These are phyloP conservation scores for Porites australiensis DNA, from an alignment of 64 coral and sea anemone genomes.

Conservation along the genomic window DNA sequence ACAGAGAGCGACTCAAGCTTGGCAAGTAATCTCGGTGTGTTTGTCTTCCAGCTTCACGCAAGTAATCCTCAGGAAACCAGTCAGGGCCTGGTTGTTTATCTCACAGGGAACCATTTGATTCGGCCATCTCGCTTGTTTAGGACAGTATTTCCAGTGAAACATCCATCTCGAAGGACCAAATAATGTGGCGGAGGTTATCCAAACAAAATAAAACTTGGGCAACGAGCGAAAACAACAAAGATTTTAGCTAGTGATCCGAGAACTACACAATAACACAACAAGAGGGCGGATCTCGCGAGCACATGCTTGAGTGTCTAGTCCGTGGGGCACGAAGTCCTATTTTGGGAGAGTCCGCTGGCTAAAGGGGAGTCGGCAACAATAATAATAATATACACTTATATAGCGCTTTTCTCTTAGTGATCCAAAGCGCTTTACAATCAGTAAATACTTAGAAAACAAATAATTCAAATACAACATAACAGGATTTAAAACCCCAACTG, in stretches of 20 bases:
- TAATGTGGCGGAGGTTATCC: conserved; percentile 12
- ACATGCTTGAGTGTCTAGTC: neutral
- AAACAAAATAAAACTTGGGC: neutral
- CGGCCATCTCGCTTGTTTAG: conserved; percentile 33
- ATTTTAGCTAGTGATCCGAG: neutral
- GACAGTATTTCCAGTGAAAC: conserved; percentile 35
- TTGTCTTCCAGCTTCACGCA: conserved; percentile 8
- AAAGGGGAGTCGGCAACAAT: conserved; percentile 21
- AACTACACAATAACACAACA: neutral
- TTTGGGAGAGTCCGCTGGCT: neutral
- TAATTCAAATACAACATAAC: no score
- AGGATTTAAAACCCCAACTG: no score
- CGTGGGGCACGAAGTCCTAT: neutral
- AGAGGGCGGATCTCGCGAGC: conserved; percentile 12
- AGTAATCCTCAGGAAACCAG: conserved; percentile 40
- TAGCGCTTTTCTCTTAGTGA: no score
- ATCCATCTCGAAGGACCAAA: conserved; percentile 16
- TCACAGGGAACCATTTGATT: conserved; percentile 44
- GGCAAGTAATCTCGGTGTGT: conserved; percentile 27
- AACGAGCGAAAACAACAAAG: neutral
- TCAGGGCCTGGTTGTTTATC: conserved; percentile 14
- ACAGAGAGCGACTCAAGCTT: conserved; percentile 15
- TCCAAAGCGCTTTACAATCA: no score
- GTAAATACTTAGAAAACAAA: no score
- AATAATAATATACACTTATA: no score